Conservation (phyloP, 2,888 invertebrate genomes). For the Caenorhabditis drosophilae region DNA sequence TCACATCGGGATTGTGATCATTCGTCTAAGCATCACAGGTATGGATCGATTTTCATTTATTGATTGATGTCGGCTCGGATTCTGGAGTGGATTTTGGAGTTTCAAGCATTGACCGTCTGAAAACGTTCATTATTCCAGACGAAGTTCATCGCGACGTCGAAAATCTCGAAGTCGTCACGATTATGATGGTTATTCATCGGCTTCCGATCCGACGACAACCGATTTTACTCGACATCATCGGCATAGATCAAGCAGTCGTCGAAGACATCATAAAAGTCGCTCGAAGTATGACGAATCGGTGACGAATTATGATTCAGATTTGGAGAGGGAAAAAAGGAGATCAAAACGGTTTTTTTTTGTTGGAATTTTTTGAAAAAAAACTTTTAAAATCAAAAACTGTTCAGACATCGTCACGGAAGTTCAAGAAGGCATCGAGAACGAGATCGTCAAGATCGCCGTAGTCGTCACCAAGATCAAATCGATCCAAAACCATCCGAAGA, state of each 20-base stretch:
- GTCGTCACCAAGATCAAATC: constrained; percentile 17
- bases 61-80: too few species aligned
- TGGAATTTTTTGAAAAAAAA: too few species aligned
- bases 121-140: too few species aligned
- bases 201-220: constrained; percentile 26
- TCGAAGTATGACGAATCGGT: constrained; percentile 43
- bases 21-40: constrained; percentile 14
- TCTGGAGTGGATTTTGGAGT: too few species aligned
- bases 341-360: too few species aligned
- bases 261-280: constrained; percentile 34
- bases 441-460: constrained; percentile 7
- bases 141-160: constrained; percentile 49
- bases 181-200: constrained; percentile 38
- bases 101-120: too few species aligned
- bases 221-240: constrained; percentile 25
- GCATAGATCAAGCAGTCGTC: constrained; percentile 28
- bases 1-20: constrained; percentile 46
- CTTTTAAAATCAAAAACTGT: too few species aligned
- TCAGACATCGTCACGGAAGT: constrained; percentile 34
- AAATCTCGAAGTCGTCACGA: constrained; percentile 37
- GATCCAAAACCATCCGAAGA: constrained; percentile 7
- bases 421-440: constrained; percentile 20
- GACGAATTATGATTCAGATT: constrained; percentile 26
- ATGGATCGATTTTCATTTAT: constrained; percentile 1
- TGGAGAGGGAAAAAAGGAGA: constrained; percentile 24